Evolutionary conservation across 2,113 vertebrate genomes (phyloP), one percentile per base, ranked within the genome.

Genomic region (Hyla sarda): DNA sequence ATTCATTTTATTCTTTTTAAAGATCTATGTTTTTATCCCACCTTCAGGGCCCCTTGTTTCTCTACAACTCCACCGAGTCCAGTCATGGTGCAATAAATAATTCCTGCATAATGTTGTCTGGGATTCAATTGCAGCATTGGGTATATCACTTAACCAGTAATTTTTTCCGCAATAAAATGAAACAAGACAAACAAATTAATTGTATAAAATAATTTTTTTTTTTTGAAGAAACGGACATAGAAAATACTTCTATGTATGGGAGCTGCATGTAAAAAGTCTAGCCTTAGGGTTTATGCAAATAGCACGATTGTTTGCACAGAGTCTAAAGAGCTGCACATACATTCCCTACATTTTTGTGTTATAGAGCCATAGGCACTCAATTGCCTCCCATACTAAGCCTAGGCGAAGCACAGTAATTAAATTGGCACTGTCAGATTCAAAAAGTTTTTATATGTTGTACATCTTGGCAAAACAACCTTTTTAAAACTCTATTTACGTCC

Each of bases 1-100:
- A 84, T 21, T 76, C 83, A 75, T 84, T 76, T 76, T 21, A 65
- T 75, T 76, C 83, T 62, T 84, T 75, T 84, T 65, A 76, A 84
- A 74, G 52, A 58, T 72, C 71, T 56, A 41, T 74, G 23, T 45
- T 73, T 83, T 84, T 77, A 77, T 74, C 32, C 52, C 34, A 74
- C 83, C 83, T 65, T 65, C 17, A 84, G 73, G 83, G 83, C 54
- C 34, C 41, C 50, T 60, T 72, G 82, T 74, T 60, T 84, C 60
- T 82, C 81, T 82, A 82, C 62, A 71, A 82, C 58, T 50, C 41
- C 47, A 71, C 75, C 23, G 75, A 77, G 75, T 77, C 75, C 60
- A 82, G 81, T 71, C 82, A 83, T 72, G 19, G 14, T 67, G 34
- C 37, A 56, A 83, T 74, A 56, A 74, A 56, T 74, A 73, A 74